Percentiles rank a stretch among this genome's conserved stretches.
phyloP scores from a whole-genome alignment of 2,888 invertebrate species.

The Cheilosia scutellata region DNA sequence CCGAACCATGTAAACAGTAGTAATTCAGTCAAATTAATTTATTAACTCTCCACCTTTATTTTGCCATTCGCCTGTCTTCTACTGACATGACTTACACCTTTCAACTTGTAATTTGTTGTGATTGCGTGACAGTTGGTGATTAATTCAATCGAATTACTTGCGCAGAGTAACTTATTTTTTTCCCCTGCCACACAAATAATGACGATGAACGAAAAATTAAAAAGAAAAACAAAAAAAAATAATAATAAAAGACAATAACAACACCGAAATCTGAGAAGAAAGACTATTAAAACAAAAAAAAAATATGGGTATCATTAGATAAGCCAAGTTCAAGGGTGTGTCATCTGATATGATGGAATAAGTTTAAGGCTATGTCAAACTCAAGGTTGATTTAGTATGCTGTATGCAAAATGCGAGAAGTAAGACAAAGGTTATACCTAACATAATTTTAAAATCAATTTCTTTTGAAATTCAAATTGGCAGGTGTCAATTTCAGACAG shows the following conservation, averaged over 20 bases:
- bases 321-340: conserved; percentile 63
- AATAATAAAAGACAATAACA: neutral
- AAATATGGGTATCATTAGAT: conserved; percentile 30
- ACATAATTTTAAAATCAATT: too few relatives aligned
- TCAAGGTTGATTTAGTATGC: neutral
- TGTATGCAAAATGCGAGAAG: neutral
- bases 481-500: too few relatives aligned
- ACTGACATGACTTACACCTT: conserved; percentile 48
- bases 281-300: conserved; percentile 19
- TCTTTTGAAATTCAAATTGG: too few relatives aligned
- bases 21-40: conserved; percentile 39
- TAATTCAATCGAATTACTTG: conserved; percentile 61
- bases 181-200: conserved; percentile 14
- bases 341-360: neutral
- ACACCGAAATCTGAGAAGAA: conserved; percentile 12
- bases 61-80: conserved; percentile 3
- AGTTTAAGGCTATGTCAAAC: neutral
- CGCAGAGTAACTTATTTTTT: conserved; percentile 32
- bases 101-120: conserved; percentile 28
- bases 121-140: conserved; percentile 66
- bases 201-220: conserved; percentile 46
- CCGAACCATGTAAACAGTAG: conserved; percentile 12
- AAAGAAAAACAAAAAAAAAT: neutral
- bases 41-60: conserved; percentile 30
- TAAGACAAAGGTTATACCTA: too few relatives aligned